These are phyloP conservation scores for Acrocyrtus sp. DNA, from an alignment of 2,888 invertebrate genomes.

Conservation along the genomic window DNA sequence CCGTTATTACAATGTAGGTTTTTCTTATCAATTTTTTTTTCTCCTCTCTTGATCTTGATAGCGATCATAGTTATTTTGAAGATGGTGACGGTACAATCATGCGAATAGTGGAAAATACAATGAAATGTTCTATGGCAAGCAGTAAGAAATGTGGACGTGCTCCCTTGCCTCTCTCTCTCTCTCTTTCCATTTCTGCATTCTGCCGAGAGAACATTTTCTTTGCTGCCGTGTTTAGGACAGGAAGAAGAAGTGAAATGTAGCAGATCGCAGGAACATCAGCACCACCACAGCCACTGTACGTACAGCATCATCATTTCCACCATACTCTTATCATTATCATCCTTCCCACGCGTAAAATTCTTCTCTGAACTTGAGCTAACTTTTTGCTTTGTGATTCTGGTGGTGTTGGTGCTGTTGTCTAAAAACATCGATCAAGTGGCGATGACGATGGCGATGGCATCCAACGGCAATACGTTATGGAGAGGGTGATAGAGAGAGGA, in stretches of 20 bases:
- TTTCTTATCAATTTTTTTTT: neutral
- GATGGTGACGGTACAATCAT: constrained; percentile 5
- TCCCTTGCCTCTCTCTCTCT: neutral
- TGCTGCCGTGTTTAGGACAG: neutral
- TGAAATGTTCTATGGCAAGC: neutral
- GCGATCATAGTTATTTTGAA: neutral
- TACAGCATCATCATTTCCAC: too few species aligned
- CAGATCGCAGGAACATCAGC: neutral
- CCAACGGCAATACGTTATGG: too few species aligned
- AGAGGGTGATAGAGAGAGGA: too few species aligned
- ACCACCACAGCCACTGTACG: too few species aligned
- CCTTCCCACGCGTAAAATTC: constrained; percentile 32
- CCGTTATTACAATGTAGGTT: neutral
- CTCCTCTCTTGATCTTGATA: neutral
- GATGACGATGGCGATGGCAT: neutral
- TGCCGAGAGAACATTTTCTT: too few species aligned
- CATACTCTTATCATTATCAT: neutral
- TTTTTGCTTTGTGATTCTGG: neutral
- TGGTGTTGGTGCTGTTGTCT: constrained; percentile 1
- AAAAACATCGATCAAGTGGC: constrained; percentile 43
- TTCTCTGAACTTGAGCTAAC: neutral
- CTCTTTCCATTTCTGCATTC: neutral
- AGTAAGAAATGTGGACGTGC: neutral
- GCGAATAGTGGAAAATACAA: neutral
- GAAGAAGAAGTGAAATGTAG: neutral